Evolutionary conservation across 1,140 invertebrate species (phyloP), one percentile per base, ranked within the genome.

Genomic region (Leptinotarsa texana): DNA sequence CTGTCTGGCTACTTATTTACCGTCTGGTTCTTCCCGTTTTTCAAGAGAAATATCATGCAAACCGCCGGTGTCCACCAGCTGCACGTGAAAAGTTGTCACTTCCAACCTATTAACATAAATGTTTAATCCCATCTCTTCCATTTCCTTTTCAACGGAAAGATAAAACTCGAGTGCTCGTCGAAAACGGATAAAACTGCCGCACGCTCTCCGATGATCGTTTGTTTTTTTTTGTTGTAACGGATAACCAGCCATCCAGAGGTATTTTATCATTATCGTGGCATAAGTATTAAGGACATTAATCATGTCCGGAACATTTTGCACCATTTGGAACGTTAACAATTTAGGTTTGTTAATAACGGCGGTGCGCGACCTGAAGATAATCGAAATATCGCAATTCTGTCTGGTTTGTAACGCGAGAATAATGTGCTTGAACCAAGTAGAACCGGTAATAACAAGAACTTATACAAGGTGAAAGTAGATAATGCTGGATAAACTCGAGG

Each of bases 251-350:
- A 66, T 66, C 63, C 22, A 66, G 63, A 66, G 63, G 63, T 66
- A 66, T 66, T 66, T 66, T 66, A 66, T 66, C 63, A 66, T 66
- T 66, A 66, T 33, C 13, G 63, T 66, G 63, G 63, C 63, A 27
- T 66, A 33, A 66, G 63, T 66, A 66, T 66, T 66, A 66, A 66
- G 27, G 63, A 33, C 63, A 66, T 66, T 13, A 66, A 66, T 66
- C 63, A 66, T 66, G 63, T 24, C 63, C 27, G n/a, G 63, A 66
- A 33, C 63, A 66, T 22, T 66, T 22, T 66, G 27, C 63, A 33
- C 63, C 63, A 66, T 66, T 65, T 66, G 63, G 63, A 22, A 66
- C 63, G 51, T 57, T 66, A 24, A 66, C 63, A 66, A 66, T 22
- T 66, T 15, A 4, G 22, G 21, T 66, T 66, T 66, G 63, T 66